Percentiles rank a stretch among this genome's conserved stretches.
Conservation (phyloP, 2,888 invertebrate species). For the Andrena hattorfiana region DNA sequence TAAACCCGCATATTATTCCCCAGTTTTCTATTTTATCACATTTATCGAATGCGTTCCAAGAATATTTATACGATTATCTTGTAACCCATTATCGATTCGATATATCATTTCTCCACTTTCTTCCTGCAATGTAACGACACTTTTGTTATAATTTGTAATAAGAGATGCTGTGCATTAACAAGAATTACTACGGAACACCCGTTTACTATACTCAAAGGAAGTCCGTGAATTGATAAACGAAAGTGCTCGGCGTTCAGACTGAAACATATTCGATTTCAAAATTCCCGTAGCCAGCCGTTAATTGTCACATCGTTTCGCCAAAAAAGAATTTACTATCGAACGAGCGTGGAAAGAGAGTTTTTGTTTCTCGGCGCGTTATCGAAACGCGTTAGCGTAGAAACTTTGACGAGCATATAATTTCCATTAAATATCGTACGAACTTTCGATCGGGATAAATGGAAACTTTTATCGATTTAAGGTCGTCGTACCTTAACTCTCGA, state of each 20-base stretch:
- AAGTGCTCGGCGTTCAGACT: neutral
- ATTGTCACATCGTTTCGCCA: neutral
- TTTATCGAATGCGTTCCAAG: slow-evolving; percentile 31
- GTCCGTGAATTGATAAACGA: neutral
- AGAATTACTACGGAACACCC: neutral
- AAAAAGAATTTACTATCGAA: neutral
- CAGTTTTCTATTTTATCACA: slow-evolving; percentile 54
- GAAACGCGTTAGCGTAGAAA: slow-evolving; percentile 8
- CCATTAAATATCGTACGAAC: neutral
- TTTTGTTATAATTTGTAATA: slow-evolving; percentile 26
- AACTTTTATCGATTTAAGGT: neutral
- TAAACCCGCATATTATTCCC: slow-evolving; percentile 67
- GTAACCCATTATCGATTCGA: slow-evolving; percentile 29
- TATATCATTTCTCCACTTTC: slow-evolving; percentile 19
- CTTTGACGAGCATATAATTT: neutral
- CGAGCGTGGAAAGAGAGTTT: neutral
- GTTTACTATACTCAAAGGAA: slow-evolving; percentile 4
- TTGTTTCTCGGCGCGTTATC: neutral
- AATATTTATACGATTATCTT: slow-evolving; percentile 36
- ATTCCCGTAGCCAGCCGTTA: neutral
- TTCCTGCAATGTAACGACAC: slow-evolving; percentile 10
- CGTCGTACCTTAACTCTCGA: neutral
- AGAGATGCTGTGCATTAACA: slow-evolving; percentile 1
- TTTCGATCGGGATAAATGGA: neutral
- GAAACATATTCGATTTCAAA: slow-evolving; percentile 8